Conservation (phyloP, 2,888 invertebrate species). For the Harpagoxenus sublaevis region DNA sequence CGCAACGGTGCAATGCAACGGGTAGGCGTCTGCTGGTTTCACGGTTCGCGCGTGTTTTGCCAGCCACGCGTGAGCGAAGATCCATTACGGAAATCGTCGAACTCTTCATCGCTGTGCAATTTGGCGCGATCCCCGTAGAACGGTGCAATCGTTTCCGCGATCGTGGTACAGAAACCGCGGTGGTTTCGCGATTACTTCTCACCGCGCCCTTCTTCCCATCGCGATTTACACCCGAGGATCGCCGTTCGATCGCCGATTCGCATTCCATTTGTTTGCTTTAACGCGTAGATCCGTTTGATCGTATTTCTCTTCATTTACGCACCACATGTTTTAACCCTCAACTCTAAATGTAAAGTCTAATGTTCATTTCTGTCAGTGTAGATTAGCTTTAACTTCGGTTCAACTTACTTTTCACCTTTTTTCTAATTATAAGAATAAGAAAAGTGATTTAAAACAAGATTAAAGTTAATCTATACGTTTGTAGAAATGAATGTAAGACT, state of each 20-base stretch:
- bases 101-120: conserved; percentile 10
- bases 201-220: background rate
- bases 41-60: conserved; percentile 33
- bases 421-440: no score
- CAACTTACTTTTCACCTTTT: no score
- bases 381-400: no score
- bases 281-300: background rate
- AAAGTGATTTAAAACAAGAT: no score
- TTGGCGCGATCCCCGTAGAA: background rate
- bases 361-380: no score
- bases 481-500: background rate
- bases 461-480: no score
- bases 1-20: conserved; percentile 13
- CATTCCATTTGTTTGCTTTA: background rate
- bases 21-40: conserved; percentile 24
- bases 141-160: conserved; percentile 30
- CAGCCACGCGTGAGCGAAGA: conserved; percentile 41
- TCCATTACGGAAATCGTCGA: conserved; percentile 10
- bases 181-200: conserved; percentile 16
- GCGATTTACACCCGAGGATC: background rate
- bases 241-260: background rate
- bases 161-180: conserved; percentile 8
- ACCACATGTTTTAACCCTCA: background rate
- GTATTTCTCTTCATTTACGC: background rate
- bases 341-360: background rate